These are phyloP conservation scores for Nephrocerus scutellatus DNA, from an alignment of 2,888 invertebrate species.

Conservation along the genomic window DNA sequence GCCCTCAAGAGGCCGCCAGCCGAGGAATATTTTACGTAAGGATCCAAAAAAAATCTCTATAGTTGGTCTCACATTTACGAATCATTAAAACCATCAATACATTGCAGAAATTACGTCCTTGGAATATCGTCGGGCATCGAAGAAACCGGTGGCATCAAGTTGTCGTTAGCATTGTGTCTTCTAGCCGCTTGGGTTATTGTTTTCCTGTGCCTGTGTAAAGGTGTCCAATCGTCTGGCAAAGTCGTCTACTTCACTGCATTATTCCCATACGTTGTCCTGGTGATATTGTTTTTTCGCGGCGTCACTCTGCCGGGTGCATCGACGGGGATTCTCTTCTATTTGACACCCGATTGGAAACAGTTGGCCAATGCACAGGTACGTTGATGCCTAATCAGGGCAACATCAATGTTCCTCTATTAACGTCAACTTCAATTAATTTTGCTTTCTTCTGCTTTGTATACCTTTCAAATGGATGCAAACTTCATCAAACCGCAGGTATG, in stretches of 20 bases:
- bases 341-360: constrained; percentile 70
- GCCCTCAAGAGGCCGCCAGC: constrained; percentile 60
- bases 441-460: background rate
- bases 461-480: too few species aligned
- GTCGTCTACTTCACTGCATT: constrained; percentile 72
- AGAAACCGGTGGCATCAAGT: constrained; percentile 59
- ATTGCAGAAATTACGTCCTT: constrained; percentile 49
- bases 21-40: constrained; percentile 67
- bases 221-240: constrained; percentile 74
- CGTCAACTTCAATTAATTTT: background rate
- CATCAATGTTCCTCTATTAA: background rate
- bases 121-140: constrained; percentile 65
- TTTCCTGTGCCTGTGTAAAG: constrained; percentile 70
- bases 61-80: too few species aligned
- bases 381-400: background rate
- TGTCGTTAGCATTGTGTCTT: constrained; percentile 66
- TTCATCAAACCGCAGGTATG: constrained; percentile 57
- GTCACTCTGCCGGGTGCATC: constrained; percentile 71
- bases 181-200: constrained; percentile 73
- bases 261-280: constrained; percentile 67
- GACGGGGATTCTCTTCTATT: constrained; percentile 70
- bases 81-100: background rate
- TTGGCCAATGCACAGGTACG: constrained; percentile 62
- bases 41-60: constrained; percentile 1
- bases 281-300: constrained; percentile 70